These are phyloP conservation scores for Dioctria linearis DNA, from an alignment of 2,888 invertebrate species.

Conservation along the genomic window DNA sequence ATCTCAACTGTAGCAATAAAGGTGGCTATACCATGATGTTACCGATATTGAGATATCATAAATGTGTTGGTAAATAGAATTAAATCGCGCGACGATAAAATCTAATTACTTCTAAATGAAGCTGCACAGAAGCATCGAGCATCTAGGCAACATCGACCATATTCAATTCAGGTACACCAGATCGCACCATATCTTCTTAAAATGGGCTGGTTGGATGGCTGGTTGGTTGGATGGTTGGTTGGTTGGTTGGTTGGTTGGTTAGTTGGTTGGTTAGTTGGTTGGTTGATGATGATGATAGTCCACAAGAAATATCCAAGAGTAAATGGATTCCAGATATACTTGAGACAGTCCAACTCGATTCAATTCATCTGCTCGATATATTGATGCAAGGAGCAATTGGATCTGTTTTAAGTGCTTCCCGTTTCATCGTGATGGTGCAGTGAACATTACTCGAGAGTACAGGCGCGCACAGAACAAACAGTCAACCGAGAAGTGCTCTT, in stretches of 20 bases:
- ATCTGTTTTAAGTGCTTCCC: constrained; percentile 53
- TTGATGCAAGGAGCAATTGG: constrained; percentile 50
- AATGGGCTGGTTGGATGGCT: neutral
- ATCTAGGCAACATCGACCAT: constrained; percentile 10
- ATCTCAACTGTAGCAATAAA: constrained; percentile 37
- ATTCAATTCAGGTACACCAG: constrained; percentile 1
- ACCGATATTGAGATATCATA: constrained; percentile 56
- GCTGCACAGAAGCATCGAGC: constrained; percentile 47
- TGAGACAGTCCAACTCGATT: neutral
- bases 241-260: neutral
- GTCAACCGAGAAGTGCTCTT: constrained; percentile 30
- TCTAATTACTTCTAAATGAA: constrained; percentile 55
- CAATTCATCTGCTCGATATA: constrained; percentile 45
- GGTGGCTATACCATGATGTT: constrained; percentile 44
- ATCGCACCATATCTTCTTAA: constrained; percentile 33
- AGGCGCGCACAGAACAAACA: constrained; percentile 27
- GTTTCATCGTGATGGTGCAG: constrained; percentile 28
- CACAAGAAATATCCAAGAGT: constrained; percentile 28
- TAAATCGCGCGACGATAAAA: constrained; percentile 55
- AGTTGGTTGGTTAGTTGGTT: neutral
- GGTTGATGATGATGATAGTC: constrained; percentile 24
- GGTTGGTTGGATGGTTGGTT: neutral
- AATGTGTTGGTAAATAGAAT: constrained; percentile 56
- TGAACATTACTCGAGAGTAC: constrained; percentile 45
- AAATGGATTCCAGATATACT: constrained; percentile 42